Evolutionary conservation across 1,140 invertebrate genomes (phyloP), one percentile per base, ranked within the genome.

Genomic region (Drosophila insularis): DNA sequence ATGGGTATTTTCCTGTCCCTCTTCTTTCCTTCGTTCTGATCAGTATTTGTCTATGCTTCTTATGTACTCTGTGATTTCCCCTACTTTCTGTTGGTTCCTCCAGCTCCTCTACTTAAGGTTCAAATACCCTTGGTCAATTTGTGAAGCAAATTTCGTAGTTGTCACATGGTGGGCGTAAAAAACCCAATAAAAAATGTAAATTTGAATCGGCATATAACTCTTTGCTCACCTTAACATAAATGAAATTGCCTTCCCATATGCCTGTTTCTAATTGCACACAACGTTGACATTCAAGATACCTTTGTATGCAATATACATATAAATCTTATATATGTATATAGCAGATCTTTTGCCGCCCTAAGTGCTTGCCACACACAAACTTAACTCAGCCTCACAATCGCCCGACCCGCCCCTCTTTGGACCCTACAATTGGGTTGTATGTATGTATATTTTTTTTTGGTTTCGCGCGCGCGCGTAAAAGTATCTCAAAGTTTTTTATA

Each of bases 401-500:
- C 65, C 60, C 71, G 62, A 73, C 50, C 67, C 69, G 37, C 56
- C 70, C 64, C 60, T 75, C 55, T 17, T 11, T 58, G 43, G 63
- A 50, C 14, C 23, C 21, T 35, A 17, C n/a, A n/a, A n/a, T 19
- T 64, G 59, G 66, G 35, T n/a, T n/a, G n/a, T 13, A 4, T 37
- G 13, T 37, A 71, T 82, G 59, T 43, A 27, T 4, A 2, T 37
- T 4, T 37, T 70, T 81, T 62, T 43, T 55, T 19, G 68, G 54
- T 71, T 68, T 56, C 69, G 82, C 84, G 82, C 82, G 81, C 81
- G 84, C 82, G 84, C 84, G 69, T 67, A 74, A 89, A 87, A 64
- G 79, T 87, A 87, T 82, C 84, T 87, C 82, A 87, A 86, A 87
- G 72, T 55, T 87, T 59, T 82, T 77, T 80, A 66, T 66, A 73